Conservation (phyloP, 2,113 vertebrate genomes). For the Cephalophus harveyi region DNA sequence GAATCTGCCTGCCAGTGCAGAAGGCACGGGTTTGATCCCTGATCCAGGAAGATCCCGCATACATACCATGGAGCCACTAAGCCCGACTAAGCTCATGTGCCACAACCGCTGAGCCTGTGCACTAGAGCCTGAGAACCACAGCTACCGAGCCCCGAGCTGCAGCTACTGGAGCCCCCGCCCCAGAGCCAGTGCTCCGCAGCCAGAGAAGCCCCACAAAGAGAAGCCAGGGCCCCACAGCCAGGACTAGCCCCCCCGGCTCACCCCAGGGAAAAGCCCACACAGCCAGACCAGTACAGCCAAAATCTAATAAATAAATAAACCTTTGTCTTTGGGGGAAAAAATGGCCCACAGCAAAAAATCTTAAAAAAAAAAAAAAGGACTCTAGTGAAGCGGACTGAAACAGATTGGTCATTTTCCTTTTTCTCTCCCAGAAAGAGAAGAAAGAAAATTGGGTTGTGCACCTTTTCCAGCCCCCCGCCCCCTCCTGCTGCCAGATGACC, state of each 20-base stretch:
- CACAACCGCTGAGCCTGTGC: not conserved
- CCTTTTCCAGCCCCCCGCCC: too few species aligned
- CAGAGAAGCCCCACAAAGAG: not conserved
- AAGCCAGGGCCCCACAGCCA: not conserved
- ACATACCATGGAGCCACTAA: not conserved
- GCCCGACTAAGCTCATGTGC: not conserved
- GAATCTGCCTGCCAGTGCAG: not conserved
- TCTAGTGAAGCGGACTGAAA: not conserved
- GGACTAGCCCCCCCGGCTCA: not conserved
- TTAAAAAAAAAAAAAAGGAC: not conserved
- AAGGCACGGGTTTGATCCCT: not conserved
- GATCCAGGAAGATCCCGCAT: not conserved
- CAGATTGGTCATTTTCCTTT: not conserved
- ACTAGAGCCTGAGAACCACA: not conserved
- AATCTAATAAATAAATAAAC: not conserved
- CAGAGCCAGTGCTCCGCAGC: fast-evolving
- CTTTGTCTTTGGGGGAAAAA: not conserved
- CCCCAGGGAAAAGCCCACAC: not conserved
- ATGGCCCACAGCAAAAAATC: not conserved
- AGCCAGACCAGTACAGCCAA: not conserved
- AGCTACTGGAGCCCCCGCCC: fast-evolving
- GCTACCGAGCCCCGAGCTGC: not conserved
- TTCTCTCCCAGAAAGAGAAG: not conserved
- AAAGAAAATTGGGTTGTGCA: not conserved
- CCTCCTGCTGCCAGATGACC: not conserved